Base-by-base conservation (phyloP, 2,888 invertebrate species). In the Sussaba pulchella region DNA sequence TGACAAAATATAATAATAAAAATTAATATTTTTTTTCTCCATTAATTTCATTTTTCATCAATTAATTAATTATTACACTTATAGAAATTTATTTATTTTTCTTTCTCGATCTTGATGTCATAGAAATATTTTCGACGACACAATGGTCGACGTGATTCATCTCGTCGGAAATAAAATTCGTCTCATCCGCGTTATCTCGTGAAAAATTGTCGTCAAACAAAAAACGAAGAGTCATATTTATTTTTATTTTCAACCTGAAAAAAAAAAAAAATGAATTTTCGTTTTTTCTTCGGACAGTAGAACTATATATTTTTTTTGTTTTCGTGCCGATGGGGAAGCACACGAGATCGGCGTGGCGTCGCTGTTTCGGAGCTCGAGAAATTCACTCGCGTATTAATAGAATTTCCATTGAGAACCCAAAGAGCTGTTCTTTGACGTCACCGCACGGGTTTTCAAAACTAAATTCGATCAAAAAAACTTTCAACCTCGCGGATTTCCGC, bases 161-260 rank as follows among this genome's bases (percentile, higher is more conserved):
- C 17, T 31, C 63, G 72, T 72, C 41, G 21, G n/a, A 76, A 76
- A 76, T 76, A 81, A 76, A 69, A 36, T 17, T 41, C 63, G 41
- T 39, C 67, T 81, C 76, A 69, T 54, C 67, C 59, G 59, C 12
- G 36, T 36, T 14, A 41, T 66, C 24, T 59, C 31, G n/a, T 31
- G 47, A 26, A 50, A n/a, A n/a, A n/a, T n/a, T n/a, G n/a, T n/a
- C n/a, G n/a, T n/a, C n/a, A n/a, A n/a, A n/a, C n/a, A n/a, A n/a
- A n/a, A n/a, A n/a, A n/a, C n/a, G n/a, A n/a, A n/a, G n/a, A 39
- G 72, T 76, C 80, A 72, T 63, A 54, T 57, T 72, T 80, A 80
- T 76, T 80, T 80, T 63, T 39, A 39, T 39, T 39, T 63, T 21
- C 2, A 52, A 45, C 21, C 47, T 24, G 9, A 47, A 8, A 36